Evolutionary conservation across 2,888 invertebrate genomes (phyloP), one percentile per base, ranked within the genome.

Genomic region (Acrobasis repandana): DNA sequence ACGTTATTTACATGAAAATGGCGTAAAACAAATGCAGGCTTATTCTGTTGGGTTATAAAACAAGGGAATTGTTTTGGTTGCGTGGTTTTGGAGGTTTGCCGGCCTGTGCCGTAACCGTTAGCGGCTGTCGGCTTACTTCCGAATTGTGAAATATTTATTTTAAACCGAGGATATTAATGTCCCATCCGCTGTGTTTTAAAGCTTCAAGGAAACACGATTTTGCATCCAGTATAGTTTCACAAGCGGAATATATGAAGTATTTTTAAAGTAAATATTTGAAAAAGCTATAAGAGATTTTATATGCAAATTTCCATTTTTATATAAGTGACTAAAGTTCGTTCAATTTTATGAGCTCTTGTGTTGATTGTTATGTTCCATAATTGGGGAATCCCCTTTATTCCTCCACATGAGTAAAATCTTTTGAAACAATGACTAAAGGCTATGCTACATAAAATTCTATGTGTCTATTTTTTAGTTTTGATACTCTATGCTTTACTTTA

Each of bases 31-130:
- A 65, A 61, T 65, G 61, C 61, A 63, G 65, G 65, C 43, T 18
- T 62, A 63, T 61, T 62, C 62, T 61, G 63, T 58, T 38, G 46
- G 58, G 50, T 58, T 49, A 63, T 61, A 69, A 68, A 69, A 69
- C 20, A 28, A 28, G 50, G 8, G 70, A 70, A 70, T 65, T 62
- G 65, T 63, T 65, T 67, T 63, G 65, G 65, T 67, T 66, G 66
- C 64, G 48, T 28, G 56, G 56, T 49, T 56, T 14, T 43, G 10
- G 10, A 18, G 9, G 34, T 34, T 34, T 34, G n/a, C 49, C 38
- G 54, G 18, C n/a, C n/a, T 18, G 28, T n/a, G n/a, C n/a, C 33
- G 15, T 5, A 14, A n/a, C 36, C 38, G n/a, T 20, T 6, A 6
- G 28, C 20, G 50, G 18, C 50, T 49, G 48, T 11, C 36, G 58